Evolutionary conservation across 2,888 invertebrate genomes (phyloP).

Genomic region (Bedellia somnulentella): DNA sequence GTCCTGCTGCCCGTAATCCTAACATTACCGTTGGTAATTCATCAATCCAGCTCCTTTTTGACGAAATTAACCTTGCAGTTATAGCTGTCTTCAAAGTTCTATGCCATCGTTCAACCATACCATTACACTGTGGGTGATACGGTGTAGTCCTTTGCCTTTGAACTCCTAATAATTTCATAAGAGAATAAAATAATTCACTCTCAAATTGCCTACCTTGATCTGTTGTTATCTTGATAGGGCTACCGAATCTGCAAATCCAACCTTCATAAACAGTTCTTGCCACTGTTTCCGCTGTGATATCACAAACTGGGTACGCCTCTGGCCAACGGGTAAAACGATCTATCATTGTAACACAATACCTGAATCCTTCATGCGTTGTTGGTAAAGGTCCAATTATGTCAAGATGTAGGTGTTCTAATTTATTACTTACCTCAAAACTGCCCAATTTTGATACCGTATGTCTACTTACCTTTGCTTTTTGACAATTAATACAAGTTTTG

Average conservation of each 20-base stretch:
- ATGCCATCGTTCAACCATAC: constrained; percentile 1
- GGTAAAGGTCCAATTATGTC: constrained; percentile 8
- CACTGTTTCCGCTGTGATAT: constrained; percentile 14
- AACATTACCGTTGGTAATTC: neutral
- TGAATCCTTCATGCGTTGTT: constrained; percentile 10
- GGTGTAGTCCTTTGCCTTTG: neutral
- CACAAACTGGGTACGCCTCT: constrained; percentile 8
- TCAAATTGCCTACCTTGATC: constrained; percentile 11
- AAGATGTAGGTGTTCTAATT: neutral
- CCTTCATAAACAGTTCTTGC: constrained; percentile 11
- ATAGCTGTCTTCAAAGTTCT: neutral
- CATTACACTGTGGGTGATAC: neutral
- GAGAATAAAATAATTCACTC: neutral
- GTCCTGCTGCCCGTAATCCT: neutral
- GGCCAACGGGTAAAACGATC: constrained; percentile 10
- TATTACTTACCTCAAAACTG: neutral
- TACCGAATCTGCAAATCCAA: constrained; percentile 10
- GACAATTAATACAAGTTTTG: constrained; percentile 1
- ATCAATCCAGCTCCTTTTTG: neutral
- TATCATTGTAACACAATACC: constrained; percentile 10
- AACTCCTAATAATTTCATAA: neutral
- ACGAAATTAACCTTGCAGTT: neutral
- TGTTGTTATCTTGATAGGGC: constrained; percentile 5
- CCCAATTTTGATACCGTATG: neutral
- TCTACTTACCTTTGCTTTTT: constrained; percentile 2